Base-by-base conservation (phyloP, 2,797 vertebrate species). In the Mus minutoides region DNA sequence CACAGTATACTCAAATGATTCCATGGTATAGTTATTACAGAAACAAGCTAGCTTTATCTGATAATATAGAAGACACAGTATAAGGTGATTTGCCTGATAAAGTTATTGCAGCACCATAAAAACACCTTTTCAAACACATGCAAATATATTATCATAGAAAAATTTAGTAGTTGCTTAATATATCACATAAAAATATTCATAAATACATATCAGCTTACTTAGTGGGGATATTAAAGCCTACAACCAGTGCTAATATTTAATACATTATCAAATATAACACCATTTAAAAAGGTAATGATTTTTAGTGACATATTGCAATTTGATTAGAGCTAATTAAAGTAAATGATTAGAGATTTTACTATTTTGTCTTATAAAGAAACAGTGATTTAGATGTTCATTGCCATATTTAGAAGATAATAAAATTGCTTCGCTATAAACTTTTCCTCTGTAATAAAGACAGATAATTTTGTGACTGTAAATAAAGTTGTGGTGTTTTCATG, bases 281-380 rank as follows among this genome's bases (percentile, higher is more conserved):
- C 86, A 96, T 92, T 90, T 95, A 97, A 97, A 96, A 76, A 64
- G 78, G 0, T 92, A 96, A 96, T 97, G 97, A 46, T 40, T 93
- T 96, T 98, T 97, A 90, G 83, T 96, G 95, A 97, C 29, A 97
- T 96, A 89, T 93, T 92, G 7, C 3, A 97, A 19, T 96, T 90
- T 97, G 97, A 97, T 97, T 97, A 95, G 60, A 94, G 46, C 94
- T 85, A 97, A 12, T 54, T 97, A 93, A 97, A 91, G 95, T 96
- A 60, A 58, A 92, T 90, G 96, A 77, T 90, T 96, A 83, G 93
- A 56, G 96, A 54, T 78, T 98, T 97, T 96, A 4, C 17, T 97
- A 96, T 97, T 79, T 54, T 96, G 13, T 2, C 7, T 97, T 97
- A 97, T 76, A 7, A 96, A 88, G 21, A 73, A 40, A 77, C 31